phyloP scores from a whole-genome alignment of 2,888 invertebrate species.

The Xylota segnis region DNA sequence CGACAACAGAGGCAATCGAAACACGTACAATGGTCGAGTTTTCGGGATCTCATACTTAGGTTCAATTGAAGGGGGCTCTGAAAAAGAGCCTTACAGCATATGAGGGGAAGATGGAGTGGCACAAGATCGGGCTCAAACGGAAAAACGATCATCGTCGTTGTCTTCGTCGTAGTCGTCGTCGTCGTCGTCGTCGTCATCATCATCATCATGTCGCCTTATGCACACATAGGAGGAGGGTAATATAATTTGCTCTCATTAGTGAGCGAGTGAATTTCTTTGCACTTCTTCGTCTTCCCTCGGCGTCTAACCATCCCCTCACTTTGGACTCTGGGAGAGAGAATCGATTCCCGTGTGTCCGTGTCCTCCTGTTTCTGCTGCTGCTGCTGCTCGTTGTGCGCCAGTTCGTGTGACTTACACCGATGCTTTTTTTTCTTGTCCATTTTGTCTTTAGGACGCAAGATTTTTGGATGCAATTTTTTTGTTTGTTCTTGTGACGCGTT shows the following conservation, averaged over 20 bases:
- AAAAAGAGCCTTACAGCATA: constrained; percentile 19
- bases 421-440: neutral
- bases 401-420: constrained; percentile 49
- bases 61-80: constrained; percentile 62
- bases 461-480: constrained; percentile 42
- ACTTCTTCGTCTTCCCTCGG: constrained; percentile 75
- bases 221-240: constrained; percentile 76
- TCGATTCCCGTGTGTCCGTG: constrained; percentile 29
- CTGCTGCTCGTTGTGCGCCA: constrained; percentile 49
- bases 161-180: constrained; percentile 12
- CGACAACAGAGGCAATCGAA: constrained; percentile 31
- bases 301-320: constrained; percentile 58
- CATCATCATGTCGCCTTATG: constrained; percentile 77
- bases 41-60: constrained; percentile 56
- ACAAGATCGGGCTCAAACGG: constrained; percentile 53
- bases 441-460: constrained; percentile 35
- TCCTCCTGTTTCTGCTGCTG: constrained; percentile 21
- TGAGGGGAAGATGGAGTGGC: constrained; percentile 10
- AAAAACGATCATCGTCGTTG: constrained; percentile 65
- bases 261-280: constrained; percentile 78
- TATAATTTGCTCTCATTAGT: constrained; percentile 78
- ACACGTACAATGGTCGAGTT: constrained; percentile 66
- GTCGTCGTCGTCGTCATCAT: constrained; percentile 57
- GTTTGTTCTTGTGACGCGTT: constrained; percentile 33
- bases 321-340: constrained; percentile 29